These are phyloP conservation scores for Coleophora flavipennella DNA, from an alignment of 2,888 invertebrate genomes.

Conservation along the genomic window DNA sequence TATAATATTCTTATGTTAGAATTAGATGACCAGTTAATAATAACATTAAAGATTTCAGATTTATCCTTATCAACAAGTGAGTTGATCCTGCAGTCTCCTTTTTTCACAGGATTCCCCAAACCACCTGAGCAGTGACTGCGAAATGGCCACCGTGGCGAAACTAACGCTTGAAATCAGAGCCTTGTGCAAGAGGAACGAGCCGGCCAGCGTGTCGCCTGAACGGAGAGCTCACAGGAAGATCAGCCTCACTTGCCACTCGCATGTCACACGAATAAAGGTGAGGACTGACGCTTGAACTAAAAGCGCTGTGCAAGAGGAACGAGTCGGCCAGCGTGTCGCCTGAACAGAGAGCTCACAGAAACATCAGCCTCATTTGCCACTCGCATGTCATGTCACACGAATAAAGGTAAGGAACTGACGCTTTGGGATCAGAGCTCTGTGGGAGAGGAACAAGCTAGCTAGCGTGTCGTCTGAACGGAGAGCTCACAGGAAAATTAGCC, in stretches of 20 bases:
- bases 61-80: no score
- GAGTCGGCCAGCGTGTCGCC: conserved; percentile 62
- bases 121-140: conserved; percentile 21
- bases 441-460: conserved; percentile 72
- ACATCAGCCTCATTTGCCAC: conserved; percentile 82
- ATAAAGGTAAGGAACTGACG: conserved; percentile 23
- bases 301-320: conserved; percentile 74
- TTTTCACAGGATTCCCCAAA: conserved; percentile 22
- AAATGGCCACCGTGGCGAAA: conserved; percentile 30
- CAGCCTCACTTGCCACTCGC: conserved; percentile 78
- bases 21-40: no score
- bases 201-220: conserved; percentile 51
- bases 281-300: conserved; percentile 3
- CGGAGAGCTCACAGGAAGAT: conserved; percentile 71
- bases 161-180: conserved; percentile 73
- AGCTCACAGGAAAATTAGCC: conserved; percentile 82
- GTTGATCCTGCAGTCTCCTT: not conserved
- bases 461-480: conserved; percentile 55
- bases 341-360: conserved; percentile 51
- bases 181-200: conserved; percentile 74
- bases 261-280: conserved; percentile 25
- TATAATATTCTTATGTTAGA: no score
- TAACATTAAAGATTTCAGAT: no score
- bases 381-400: conserved; percentile 39
- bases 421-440: conserved; percentile 41